Conservation (phyloP, 1,140 invertebrate species). For the Radopholus similis region DNA sequence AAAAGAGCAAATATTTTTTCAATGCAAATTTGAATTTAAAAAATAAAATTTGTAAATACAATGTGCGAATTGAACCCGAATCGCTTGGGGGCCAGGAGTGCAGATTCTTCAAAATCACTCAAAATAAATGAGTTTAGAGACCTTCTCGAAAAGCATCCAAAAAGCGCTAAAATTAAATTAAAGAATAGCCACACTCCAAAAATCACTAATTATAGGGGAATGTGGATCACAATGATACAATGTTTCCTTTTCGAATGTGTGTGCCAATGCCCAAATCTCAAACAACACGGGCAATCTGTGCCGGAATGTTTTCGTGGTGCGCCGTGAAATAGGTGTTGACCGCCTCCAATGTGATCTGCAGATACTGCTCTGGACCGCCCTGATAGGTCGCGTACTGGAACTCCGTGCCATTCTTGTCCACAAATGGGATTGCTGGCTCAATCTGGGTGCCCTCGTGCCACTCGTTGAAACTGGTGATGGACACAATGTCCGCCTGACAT, state of each 20-base stretch:
- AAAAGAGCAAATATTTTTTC: too few relatives aligned
- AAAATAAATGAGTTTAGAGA: too few relatives aligned
- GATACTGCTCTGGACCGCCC: slow-evolving; percentile 40
- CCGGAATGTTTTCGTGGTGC: slow-evolving; percentile 45
- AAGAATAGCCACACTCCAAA: too few relatives aligned
- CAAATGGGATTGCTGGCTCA: slow-evolving; percentile 61
- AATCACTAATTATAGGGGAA: too few relatives aligned
- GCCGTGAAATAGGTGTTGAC: slow-evolving; percentile 47
- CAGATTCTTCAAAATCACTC: too few relatives aligned
- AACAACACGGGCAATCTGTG: slow-evolving; percentile 36
- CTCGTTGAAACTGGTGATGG: slow-evolving; percentile 65
- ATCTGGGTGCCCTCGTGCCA: slow-evolving; percentile 67
- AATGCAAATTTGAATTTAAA: too few relatives aligned
- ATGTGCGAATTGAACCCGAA: too few relatives aligned
- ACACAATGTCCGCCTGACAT: slow-evolving; percentile 57
- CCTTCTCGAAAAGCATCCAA: too few relatives aligned
- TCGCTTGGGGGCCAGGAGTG: too few relatives aligned
- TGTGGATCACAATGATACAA: too few relatives aligned
- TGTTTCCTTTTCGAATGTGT: background rate
- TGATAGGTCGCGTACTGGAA: slow-evolving; percentile 37
- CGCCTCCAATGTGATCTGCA: slow-evolving; percentile 50
- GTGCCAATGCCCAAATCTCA: slow-evolving; percentile 9
- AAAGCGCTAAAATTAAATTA: too few relatives aligned
- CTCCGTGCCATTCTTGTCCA: slow-evolving; percentile 25
- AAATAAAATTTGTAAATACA: too few relatives aligned